Percentiles rank a stretch among this genome's conserved stretches.
Evolutionary conservation across 2,113 vertebrate species (phyloP).

Genomic region (Tinamus guttatus): DNA sequence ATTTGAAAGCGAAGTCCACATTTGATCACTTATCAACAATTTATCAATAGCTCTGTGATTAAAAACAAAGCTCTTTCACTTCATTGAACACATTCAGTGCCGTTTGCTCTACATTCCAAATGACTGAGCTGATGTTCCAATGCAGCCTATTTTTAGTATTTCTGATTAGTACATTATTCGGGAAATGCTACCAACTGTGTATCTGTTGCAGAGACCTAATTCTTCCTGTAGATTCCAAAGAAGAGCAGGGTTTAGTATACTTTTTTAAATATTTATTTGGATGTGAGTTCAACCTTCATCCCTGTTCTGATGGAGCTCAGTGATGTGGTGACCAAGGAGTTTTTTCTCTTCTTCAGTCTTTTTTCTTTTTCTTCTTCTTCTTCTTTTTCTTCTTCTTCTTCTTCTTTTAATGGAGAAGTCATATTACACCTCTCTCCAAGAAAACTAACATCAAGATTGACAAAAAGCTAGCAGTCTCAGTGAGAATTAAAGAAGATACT

Average conservation of each 20-base stretch:
- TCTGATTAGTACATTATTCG: conserved; percentile 60
- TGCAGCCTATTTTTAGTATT: conserved; percentile 66
- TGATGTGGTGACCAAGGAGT: neutral
- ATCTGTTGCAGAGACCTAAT: conserved; percentile 31
- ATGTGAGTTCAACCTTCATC: neutral
- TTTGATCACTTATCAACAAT: conserved; percentile 55
- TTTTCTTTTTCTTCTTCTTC: neutral
- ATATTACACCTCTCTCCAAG: neutral
- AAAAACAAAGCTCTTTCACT: conserved; percentile 57
- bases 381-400: neutral
- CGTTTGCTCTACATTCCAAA: conserved; percentile 53
- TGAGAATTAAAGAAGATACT: conserved; percentile 52
- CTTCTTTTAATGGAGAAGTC: neutral
- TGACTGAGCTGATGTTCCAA: conserved; percentile 60
- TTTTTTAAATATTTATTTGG: neutral
- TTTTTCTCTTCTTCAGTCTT: neutral
- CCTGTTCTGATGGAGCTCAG: neutral
- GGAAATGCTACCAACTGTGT: conserved; percentile 40
- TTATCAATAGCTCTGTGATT: conserved; percentile 48
- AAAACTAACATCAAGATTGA: conserved; percentile 37
- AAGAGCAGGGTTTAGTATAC: neutral
- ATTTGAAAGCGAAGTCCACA: conserved; percentile 7
- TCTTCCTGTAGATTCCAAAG: neutral
- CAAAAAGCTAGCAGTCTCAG: conserved; percentile 42
- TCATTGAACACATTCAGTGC: conserved; percentile 61